Evolutionary conservation across 2,797 vertebrate genomes (phyloP).

Genomic region (Oreonectes daqikongensis): DNA sequence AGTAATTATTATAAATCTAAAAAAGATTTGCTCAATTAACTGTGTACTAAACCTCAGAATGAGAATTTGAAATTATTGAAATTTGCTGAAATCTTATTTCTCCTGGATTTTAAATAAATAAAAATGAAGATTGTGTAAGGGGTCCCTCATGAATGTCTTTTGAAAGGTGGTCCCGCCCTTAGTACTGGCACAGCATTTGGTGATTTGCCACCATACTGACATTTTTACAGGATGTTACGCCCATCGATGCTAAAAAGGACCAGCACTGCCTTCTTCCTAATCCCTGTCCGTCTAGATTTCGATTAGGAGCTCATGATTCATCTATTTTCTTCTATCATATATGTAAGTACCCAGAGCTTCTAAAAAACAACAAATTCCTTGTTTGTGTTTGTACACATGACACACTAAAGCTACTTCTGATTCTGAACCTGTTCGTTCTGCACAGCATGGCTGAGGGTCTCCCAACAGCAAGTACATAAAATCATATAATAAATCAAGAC

Average conservation of each 20-base stretch:
- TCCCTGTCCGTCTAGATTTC: background rate
- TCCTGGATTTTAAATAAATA: background rate
- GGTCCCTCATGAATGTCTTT: background rate
- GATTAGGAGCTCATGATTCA: too few relatives aligned
- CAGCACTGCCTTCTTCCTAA: background rate
- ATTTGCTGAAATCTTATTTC: too few relatives aligned
- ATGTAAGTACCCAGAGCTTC: background rate
- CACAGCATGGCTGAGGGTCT: constrained; percentile 12
- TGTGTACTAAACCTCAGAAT: too few relatives aligned
- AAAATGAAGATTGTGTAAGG: background rate
- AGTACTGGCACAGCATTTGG: background rate
- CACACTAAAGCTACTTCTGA: background rate
- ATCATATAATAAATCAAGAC: constrained; percentile 38
- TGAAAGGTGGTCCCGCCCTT: background rate
- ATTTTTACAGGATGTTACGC: constrained; percentile 13
- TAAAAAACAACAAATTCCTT: background rate
- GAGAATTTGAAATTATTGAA: too few relatives aligned
- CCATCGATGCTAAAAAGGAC: background rate
- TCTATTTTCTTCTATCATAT: background rate
- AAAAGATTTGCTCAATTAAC: too few relatives aligned
- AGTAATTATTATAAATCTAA: too few relatives aligned
- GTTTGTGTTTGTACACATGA: background rate
- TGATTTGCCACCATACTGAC: background rate
- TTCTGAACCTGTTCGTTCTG: background rate
- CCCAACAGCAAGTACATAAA: constrained; percentile 13